Evolutionary conservation across 1,140 invertebrate species (phyloP), one percentile per base, ranked within the genome.

Genomic region (Philopotamus ludificatus): DNA sequence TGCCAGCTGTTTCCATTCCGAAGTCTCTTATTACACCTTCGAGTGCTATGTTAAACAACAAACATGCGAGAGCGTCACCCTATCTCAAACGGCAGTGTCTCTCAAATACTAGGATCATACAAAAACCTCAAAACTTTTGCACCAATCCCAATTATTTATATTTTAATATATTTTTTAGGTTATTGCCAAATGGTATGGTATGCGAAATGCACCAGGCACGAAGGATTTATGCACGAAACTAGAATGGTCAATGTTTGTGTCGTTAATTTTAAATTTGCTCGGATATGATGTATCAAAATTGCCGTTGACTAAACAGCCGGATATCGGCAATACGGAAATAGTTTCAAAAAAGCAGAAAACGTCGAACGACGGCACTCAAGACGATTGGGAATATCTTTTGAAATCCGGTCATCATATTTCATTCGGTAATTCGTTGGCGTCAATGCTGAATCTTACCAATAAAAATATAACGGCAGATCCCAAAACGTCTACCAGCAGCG

Each of bases 101-200:
- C n/a, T n/a, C n/a, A n/a, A n/a, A n/a, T n/a, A n/a, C n/a, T n/a
- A n/a, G n/a, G n/a, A n/a, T n/a, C n/a, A n/a, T n/a, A n/a, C n/a
- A n/a, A n/a, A n/a, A n/a, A n/a, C n/a, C n/a, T n/a, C n/a, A n/a
- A n/a, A n/a, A n/a, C n/a, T n/a, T n/a, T n/a, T n/a, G n/a, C n/a
- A n/a, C n/a, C n/a, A n/a, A n/a, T n/a, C n/a, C n/a, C n/a, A n/a
- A n/a, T 8, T 8, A 39, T 39, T 15, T 57, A 21, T 41, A 42
- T 44, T 26, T n/a, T 42, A 3, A 3, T 50, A 3, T 50, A 1
- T 54, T 23, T 71, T 67, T 45, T 66, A 81, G 72, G 78, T 95
- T 0, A 81, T 94, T 45, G 85, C 89, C 28, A 89, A 88, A 73
- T 97, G 94, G 93, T 97, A 95, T 73, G 86, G 89, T 0, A 84